Evolutionary conservation across 2,113 vertebrate genomes (phyloP), one percentile per base, ranked within the genome.

Genomic region (Rhynchopsitta pachyrhyncha): DNA sequence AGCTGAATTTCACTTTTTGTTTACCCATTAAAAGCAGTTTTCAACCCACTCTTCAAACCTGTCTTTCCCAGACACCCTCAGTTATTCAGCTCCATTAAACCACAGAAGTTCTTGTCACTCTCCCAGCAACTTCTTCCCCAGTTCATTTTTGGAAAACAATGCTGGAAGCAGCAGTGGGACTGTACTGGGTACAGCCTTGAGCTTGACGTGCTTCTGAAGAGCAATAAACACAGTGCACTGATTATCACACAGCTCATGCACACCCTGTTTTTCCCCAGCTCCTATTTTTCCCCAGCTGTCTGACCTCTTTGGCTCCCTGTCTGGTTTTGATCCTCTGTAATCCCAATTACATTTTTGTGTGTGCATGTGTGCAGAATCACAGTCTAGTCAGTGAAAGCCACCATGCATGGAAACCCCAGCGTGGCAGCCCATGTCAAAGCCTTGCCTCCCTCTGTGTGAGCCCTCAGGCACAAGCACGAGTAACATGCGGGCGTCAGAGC

Each of bases 401-500:
- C 63, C 80, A 49, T 2, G 64, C 53, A 11, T 44, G 67, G 86
- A 69, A 89, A 31, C 6, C 41, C 29, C 44, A 10, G 28, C 0
- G 11, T 27, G 77, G 69, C 92, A 94, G 84, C 73, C 41, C 82
- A 35, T 0, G 20, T 62, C 80, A 80, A 55, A 90, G 35, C 90
- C 71, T 62, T 3, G 4, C 19, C 8, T 46, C 77, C 35, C n/a
- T 53, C 80, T 1, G 1, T 17, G 41, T 0, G 1, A 53, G 59
- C 71, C 66, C 81, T 44, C 10, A 0, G 47, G 77, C 35, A 3
- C 1, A 3, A 12, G 28, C 49, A 31, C 1, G 3, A 44, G 29
- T 20, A 57, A 31, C 0, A 3, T 0, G 0, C 49, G 52, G 60
- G 91, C 68, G 60, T 37, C 69, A 0, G 0, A n/a, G 28, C 68